Conservation (phyloP, 2,797 vertebrate genomes). For the Pitangus sulphuratus region DNA sequence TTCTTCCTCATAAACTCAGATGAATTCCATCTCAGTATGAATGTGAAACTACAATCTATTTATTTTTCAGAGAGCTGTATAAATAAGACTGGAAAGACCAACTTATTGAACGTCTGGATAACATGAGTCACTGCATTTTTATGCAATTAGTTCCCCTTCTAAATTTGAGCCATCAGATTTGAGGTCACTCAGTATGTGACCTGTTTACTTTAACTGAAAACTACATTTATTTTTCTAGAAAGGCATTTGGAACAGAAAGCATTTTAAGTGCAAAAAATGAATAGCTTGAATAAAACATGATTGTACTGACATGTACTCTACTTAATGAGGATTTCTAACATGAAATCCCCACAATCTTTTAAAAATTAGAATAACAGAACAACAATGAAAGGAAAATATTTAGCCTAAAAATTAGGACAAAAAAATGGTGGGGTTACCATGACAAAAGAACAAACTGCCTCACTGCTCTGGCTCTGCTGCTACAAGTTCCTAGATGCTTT, state of each 20-base stretch:
- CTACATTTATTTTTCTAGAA: constrained; percentile 20
- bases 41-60: background rate
- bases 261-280: constrained; percentile 22
- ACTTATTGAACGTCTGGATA: background rate
- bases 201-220: constrained; percentile 51
- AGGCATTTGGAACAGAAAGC: constrained; percentile 11
- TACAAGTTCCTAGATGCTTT: background rate
- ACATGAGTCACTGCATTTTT: background rate
- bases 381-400: constrained; percentile 32
- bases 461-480: background rate
- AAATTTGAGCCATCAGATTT: constrained; percentile 27
- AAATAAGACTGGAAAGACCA: constrained; percentile 26
- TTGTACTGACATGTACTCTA: background rate
- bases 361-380: background rate
- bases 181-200: background rate
- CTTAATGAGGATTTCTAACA: constrained; percentile 33
- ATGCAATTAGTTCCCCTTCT: constrained; percentile 23
- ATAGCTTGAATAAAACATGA: constrained; percentile 31
- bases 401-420: background rate
- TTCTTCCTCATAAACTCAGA: background rate
- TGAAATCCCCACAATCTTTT: background rate
- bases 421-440: background rate
- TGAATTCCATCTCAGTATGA: background rate
- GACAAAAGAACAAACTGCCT: background rate
- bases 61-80: background rate